phyloP scores from a whole-genome alignment of 1,140 invertebrate genomes.

The Drosophila nikananu region DNA sequence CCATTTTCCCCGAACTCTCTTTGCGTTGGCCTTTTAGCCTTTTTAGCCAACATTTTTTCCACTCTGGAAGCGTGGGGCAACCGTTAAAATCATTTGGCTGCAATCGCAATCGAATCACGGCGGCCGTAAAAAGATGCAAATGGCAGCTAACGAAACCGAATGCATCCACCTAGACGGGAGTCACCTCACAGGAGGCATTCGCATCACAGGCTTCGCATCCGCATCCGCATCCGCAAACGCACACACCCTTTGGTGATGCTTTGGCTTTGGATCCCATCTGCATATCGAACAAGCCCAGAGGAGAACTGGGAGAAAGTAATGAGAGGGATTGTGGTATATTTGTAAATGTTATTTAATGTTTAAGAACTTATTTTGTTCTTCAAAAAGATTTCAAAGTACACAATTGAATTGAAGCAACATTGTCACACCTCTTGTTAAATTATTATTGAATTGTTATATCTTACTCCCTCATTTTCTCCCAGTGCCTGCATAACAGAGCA shows the following conservation, averaged over 20 bases:
- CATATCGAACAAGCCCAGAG: conserved; percentile 18
- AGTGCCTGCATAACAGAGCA: conserved; percentile 50
- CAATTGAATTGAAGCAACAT: neutral
- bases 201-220: neutral
- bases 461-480: neutral
- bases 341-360: neutral
- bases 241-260: neutral
- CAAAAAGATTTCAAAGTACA: neutral
- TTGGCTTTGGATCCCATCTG: conserved; percentile 19
- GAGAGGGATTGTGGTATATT: neutral
- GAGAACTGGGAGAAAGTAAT: neutral
- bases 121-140: conserved; percentile 79
- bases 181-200: conserved; percentile 4
- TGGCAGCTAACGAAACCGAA: conserved; percentile 50
- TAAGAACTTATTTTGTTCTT: neutral
- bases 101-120: conserved; percentile 75
- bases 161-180: conserved; percentile 52
- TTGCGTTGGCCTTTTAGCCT: conserved; percentile 9
- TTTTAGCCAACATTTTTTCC: conserved; percentile 25
- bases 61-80: conserved; percentile 6
- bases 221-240: too few relatives aligned
- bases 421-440: neutral
- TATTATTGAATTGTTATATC: neutral
- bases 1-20: neutral
- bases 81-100: conserved; percentile 73